Evolutionary conservation across 2,888 invertebrate species (phyloP).

Genomic region (Oxystoma pomonae): DNA sequence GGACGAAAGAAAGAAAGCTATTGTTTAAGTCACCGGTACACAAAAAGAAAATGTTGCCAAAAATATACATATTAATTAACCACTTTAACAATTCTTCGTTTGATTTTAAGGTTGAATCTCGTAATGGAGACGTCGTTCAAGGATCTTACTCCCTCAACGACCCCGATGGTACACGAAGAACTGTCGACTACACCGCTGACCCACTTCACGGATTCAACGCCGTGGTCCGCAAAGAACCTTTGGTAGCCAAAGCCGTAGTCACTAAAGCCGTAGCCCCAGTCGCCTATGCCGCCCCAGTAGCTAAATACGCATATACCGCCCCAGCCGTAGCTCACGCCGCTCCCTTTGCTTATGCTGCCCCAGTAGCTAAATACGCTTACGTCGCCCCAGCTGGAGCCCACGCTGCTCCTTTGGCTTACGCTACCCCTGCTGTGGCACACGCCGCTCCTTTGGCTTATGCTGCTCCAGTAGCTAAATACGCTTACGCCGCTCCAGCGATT

Average conservation of each 20-base stretch:
- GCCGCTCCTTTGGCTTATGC: constrained; percentile 1
- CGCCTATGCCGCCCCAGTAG: constrained; percentile 23
- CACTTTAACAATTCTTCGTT: neutral
- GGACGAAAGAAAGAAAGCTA: too few relatives aligned
- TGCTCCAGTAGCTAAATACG: neutral
- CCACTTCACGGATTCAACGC: constrained; percentile 55
- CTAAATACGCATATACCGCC: constrained; percentile 16
- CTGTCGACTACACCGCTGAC: constrained; percentile 58
- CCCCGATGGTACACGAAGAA: constrained; percentile 61
- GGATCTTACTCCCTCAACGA: constrained; percentile 55
- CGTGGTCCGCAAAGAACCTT: constrained; percentile 52
- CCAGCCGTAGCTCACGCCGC: constrained; percentile 23
- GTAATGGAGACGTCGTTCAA: constrained; percentile 60
- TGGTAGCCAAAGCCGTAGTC: constrained; percentile 27
- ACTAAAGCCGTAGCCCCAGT: constrained; percentile 27
- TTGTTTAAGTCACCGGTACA: too few relatives aligned
- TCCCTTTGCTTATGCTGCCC: constrained; percentile 4
- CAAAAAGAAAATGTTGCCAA: too few relatives aligned
- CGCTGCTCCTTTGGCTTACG: neutral
- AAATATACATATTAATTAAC: too few relatives aligned
- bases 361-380: neutral
- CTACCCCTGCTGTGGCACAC: constrained; percentile 22
- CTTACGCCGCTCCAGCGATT: constrained; percentile 10
- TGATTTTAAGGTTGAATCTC: constrained; percentile 50
- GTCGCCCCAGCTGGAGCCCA: constrained; percentile 8